These are phyloP conservation scores for Odontocerum albicorne DNA, from an alignment of 2,888 invertebrate species.

Conservation along the genomic window DNA sequence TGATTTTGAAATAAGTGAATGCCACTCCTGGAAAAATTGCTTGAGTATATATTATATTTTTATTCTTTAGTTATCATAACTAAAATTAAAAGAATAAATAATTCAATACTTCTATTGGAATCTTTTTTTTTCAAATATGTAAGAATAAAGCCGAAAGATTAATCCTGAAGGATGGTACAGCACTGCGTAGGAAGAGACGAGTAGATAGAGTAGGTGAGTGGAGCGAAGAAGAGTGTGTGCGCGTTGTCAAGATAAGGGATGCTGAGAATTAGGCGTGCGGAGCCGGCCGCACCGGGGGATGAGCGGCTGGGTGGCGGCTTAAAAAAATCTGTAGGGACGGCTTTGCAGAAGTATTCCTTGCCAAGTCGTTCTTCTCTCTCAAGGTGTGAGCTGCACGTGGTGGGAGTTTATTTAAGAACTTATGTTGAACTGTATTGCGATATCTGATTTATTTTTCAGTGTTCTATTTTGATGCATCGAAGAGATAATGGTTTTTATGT, in stretches of 20 bases:
- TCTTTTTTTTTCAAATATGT: not conserved
- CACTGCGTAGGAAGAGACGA: too few relatives aligned
- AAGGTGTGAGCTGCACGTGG: too few relatives aligned
- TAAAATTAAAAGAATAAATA: not conserved
- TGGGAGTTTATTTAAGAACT: too few relatives aligned
- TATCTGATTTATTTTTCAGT: too few relatives aligned
- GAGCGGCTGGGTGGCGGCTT: not conserved
- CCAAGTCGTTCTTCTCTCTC: not conserved
- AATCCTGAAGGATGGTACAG: not conserved
- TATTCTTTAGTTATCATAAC: not conserved
- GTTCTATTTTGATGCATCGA: too few relatives aligned
- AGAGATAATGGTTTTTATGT: too few relatives aligned
- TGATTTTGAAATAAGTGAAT: too few relatives aligned
- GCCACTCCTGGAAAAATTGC: too few relatives aligned
- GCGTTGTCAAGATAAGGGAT: not conserved
- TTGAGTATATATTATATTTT: too few relatives aligned
- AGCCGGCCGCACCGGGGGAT: not conserved
- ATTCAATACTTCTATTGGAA: not conserved
- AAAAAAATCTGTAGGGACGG: not conserved
- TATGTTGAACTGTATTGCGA: too few relatives aligned
- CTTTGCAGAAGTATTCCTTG: not conserved
- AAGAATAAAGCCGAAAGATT: too few relatives aligned
- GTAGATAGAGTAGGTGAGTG: not conserved
- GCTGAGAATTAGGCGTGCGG: not conserved
- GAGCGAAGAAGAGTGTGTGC: not conserved